Percentiles rank a stretch among this genome's conserved stretches.
Conservation (phyloP, 2,797 vertebrate species). For the Helarctos malayanus region DNA sequence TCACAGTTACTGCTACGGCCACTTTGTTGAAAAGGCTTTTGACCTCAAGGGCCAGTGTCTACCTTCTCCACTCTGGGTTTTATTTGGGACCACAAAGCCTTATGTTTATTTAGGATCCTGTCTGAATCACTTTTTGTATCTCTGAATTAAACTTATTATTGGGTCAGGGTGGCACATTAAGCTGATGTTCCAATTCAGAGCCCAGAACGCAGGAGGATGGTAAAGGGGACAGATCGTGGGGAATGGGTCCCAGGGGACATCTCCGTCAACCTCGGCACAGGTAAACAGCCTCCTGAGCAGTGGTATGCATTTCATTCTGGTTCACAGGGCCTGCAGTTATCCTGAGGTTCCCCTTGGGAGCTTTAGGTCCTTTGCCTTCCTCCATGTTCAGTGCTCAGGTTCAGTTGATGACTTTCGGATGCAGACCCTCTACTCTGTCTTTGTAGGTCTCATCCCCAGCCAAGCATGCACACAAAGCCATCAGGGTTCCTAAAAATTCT, state of each 20-base stretch:
- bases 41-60: background rate
- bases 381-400: background rate
- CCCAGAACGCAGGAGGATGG: background rate
- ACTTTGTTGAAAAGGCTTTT: background rate
- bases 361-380: background rate
- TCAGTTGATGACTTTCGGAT: background rate
- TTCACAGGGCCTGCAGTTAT: background rate
- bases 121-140: background rate
- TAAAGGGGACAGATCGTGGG: fast-evolving
- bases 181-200: background rate
- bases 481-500: background rate
- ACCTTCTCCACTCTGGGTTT: background rate
- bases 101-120: background rate
- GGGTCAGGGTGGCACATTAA: background rate
- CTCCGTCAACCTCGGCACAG: background rate
- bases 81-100: background rate
- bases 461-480: background rate
- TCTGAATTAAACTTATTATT: background rate
- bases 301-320: background rate
- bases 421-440: background rate
- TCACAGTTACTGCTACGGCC: background rate
- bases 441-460: background rate
- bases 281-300: background rate
- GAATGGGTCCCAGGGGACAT: too few relatives aligned
- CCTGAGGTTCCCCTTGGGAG: background rate